These are phyloP conservation scores for Plagodis dolabraria DNA, from an alignment of 2,888 invertebrate genomes.

Conservation along the genomic window DNA sequence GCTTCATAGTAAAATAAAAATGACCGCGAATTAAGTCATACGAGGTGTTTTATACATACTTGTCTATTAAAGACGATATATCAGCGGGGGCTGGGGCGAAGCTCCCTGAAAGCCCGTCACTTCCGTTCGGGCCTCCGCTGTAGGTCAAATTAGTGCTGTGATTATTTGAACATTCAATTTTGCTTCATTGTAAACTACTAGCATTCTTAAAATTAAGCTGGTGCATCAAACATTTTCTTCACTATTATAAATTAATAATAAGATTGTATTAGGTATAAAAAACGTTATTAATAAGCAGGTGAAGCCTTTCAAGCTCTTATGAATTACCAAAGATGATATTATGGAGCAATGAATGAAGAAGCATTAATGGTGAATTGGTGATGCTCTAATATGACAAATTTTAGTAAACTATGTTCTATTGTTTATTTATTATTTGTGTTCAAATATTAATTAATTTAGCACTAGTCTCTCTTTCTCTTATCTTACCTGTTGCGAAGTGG, in stretches of 20 bases:
- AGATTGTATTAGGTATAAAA: not conserved
- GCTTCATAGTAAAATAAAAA: too few species aligned
- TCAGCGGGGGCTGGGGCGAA: constrained; percentile 77
- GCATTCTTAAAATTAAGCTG: constrained; percentile 2
- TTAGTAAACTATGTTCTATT: not conserved
- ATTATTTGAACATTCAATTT: constrained; percentile 8
- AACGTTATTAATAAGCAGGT: constrained; percentile 27
- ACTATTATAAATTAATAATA: not conserved
- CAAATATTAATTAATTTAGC: too few species aligned
- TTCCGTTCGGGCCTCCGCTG: constrained; percentile 76
- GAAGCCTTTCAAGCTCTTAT: constrained; percentile 32
- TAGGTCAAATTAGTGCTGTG: constrained; percentile 24
- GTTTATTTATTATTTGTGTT: too few species aligned
- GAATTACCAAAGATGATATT: constrained; percentile 10
- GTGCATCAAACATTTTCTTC: not conserved
- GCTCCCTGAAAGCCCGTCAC: constrained; percentile 70
- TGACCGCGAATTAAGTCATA: too few species aligned
- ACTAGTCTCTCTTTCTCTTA: too few species aligned
- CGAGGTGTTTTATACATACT: constrained; percentile 53
- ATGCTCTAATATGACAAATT: not conserved
- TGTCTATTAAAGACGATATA: constrained; percentile 81
- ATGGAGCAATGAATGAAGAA: constrained; percentile 5
- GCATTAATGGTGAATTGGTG: too few species aligned
- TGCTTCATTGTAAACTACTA: not conserved
- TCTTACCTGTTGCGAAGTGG: too few species aligned